Conservation (phyloP, 2,888 invertebrate species). For the Creontiades dilutus region DNA sequence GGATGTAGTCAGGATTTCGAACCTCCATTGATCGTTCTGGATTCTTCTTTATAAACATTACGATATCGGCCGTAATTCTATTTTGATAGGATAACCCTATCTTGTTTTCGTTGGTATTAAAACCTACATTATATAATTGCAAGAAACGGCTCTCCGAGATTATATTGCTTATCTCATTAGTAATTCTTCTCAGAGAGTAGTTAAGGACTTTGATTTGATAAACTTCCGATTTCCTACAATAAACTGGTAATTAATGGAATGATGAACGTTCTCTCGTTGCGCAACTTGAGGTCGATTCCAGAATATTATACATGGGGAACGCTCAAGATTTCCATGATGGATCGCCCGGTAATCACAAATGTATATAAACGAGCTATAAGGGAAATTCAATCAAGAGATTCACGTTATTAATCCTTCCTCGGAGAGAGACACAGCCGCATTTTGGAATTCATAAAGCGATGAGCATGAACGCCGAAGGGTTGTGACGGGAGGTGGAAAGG, state of each 20-base stretch:
- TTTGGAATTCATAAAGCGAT: constrained; percentile 11
- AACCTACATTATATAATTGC: background rate
- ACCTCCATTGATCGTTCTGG: too few relatives aligned
- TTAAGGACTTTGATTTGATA: background rate
- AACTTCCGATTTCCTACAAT: background rate
- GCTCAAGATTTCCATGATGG: background rate
- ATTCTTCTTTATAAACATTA: too few relatives aligned
- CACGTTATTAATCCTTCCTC: background rate
- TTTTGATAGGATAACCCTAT: too few relatives aligned
- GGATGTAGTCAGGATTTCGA: too few relatives aligned
- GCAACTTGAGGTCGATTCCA: background rate
- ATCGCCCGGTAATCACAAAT: background rate
- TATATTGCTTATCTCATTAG: background rate
- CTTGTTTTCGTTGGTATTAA: too few relatives aligned
- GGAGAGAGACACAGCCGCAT: background rate
- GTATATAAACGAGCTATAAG: background rate
- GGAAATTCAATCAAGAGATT: constrained; percentile 23
- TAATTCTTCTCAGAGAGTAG: background rate
- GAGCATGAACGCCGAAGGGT: background rate
- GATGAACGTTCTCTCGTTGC: constrained; percentile 8
- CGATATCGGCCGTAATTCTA: too few relatives aligned
- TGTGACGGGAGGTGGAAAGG: background rate
- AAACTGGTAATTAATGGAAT: background rate
- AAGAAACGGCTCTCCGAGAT: background rate
- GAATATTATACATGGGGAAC: background rate